Base-by-base conservation (phyloP, 2,113 vertebrate genomes). In the Lepisosteus osseus region DNA sequence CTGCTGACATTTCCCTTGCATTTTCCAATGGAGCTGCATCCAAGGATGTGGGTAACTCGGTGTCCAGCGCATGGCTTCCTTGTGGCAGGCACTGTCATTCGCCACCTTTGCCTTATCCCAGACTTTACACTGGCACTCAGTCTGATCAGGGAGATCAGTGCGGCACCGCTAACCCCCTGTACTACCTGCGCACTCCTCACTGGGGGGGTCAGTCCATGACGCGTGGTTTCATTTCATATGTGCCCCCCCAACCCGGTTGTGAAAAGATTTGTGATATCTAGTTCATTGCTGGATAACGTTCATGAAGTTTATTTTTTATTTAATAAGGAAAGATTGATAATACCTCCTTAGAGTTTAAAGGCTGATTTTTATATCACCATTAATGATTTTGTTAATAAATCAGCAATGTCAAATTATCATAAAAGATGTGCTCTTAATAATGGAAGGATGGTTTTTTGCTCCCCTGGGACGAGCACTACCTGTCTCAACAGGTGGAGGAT, bases 41-140 rank as follows among this genome's bases (percentile, higher is more conserved):
- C 86, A 83, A 82, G 85, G 78, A 78, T 75, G 74, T 69, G 45
- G 70, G 70, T 77, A 67, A 67, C 72, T 70, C 72, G 54, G 40
- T 66, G 15, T 69, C 57, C 55, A 81, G 82, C 88, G 90, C 90
- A 92, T 92, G 90, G 85, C 85, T 86, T 88, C 77, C 86, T 80
- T 87, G 82, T 89, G 84, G 82, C 74, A 84, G 80, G 29, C 29
- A 29, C 29, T 73, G 82, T 81, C 84, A 86, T 88, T 82, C 87
- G 83, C 79, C 80, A 71, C 78, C 70, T 68, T 44, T 71, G 69
- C 81, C 68, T 47, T 14, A 41, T 68, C 56, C 72, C 77, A 82
- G 78, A 66, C 67, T 14, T 54, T 59, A 67, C 70, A 73, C 70
- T 54, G 75, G 73, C 68, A 43, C 76, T 76, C 75, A 13, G 3